Conservation (phyloP, 2,797 vertebrate genomes). For the Takifugu rubripes region DNA sequence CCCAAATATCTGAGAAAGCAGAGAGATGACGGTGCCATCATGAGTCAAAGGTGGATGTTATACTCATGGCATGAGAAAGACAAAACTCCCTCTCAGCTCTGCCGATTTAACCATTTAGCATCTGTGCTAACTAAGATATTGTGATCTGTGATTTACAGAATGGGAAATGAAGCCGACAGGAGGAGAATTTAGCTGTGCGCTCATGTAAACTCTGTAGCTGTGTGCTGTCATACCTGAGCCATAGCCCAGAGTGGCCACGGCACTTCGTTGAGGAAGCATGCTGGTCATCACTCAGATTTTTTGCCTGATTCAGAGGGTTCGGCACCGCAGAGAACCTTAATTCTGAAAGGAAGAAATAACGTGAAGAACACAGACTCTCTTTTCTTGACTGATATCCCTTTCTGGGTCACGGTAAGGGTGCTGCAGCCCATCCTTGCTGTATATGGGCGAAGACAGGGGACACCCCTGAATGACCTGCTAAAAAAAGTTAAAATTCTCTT, state of each 20-base stretch:
- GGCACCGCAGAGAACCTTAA: too few relatives aligned
- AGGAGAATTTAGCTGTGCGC: neutral
- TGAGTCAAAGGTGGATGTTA: neutral
- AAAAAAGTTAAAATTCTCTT: too few relatives aligned
- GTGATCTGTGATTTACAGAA: too few relatives aligned
- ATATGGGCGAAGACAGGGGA: too few relatives aligned
- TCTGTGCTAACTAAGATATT: too few relatives aligned
- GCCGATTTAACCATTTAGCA: neutral
- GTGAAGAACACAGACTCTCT: neutral
- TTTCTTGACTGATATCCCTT: too few relatives aligned
- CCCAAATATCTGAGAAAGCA: neutral
- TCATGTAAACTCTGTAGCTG: too few relatives aligned
- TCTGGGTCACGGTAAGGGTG: too few relatives aligned
- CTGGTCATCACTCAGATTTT: conserved; percentile 60
- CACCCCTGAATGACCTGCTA: too few relatives aligned
- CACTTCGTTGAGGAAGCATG: conserved; percentile 81
- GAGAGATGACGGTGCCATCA: neutral
- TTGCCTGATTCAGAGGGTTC: too few relatives aligned
- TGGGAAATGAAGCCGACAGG: too few relatives aligned
- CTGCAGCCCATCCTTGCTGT: too few relatives aligned
- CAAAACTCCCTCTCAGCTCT: neutral
- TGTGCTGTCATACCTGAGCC: conserved; percentile 68
- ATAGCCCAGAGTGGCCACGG: conserved; percentile 69
- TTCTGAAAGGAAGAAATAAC: conserved; percentile 16
- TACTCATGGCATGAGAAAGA: neutral